Evolutionary conservation across 2,797 vertebrate genomes (phyloP), one percentile per base, ranked within the genome.

Genomic region (Lutra lutra): DNA sequence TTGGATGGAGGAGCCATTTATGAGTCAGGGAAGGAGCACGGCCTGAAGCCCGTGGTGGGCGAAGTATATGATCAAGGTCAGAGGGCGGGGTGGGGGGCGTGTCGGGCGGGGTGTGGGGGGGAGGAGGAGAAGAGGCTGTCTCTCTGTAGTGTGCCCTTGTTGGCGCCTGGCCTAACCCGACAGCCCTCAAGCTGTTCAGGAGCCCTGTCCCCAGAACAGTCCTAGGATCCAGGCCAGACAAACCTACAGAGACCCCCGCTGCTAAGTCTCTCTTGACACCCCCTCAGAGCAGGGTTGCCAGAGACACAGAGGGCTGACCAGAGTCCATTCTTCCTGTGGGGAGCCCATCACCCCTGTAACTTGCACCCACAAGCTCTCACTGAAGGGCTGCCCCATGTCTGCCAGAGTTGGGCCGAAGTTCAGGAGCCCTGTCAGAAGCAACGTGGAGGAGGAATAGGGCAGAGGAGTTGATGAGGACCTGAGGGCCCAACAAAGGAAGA

Each of bases 21-120:
- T 97, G 98, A 98, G 13, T 98, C 99, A 25, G 99, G 99, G 80
- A 99, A 99, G 97, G 98, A 98, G 2, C 62, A 98, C 4, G 97
- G 98, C 64, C 98, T 99, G 97, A 99, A 99, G 98, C 99, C 99
- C 4, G 99, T 99, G 38, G 99, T 98, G 92, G 98, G 98, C 4
- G 99, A 99, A 98, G 98, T 99, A 3, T 99, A 98, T 48, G 79
- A 94, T 58, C 99, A 99, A 97, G 98, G 99, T 99, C 99, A 78
- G 32, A 88, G 51, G 72, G 23, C 3, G 0, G 2, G 3, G 68
- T 0, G 40, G 93, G 51, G 51, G 51, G 48, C 4, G 14, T 1
- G 1, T n/a, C n/a, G n/a, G n/a, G n/a, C n/a, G n/a, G n/a, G 51
- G 48, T 14, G 14, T 1, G 1, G 23, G 0, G 11, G 9, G 12